phyloP scores from a whole-genome alignment of 2,113 vertebrate genomes.

The Ammodytes dubius region DNA sequence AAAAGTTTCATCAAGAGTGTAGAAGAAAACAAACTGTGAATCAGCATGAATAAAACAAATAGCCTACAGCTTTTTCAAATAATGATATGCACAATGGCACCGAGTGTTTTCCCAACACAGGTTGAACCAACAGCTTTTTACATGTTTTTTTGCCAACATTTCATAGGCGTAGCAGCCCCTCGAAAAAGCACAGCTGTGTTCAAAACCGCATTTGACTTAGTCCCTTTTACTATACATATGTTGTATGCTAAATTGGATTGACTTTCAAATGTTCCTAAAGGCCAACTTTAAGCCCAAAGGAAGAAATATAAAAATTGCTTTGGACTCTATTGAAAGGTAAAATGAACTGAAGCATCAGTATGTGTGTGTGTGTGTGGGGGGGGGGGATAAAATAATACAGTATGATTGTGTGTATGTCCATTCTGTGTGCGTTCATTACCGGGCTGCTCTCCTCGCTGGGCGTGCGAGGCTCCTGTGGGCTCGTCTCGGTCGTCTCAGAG shows the following conservation, averaged over 20 bases:
- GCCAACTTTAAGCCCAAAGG: not conserved
- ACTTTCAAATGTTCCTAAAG: not conserved
- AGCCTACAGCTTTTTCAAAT: not conserved
- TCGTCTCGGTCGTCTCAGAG: slow-evolving; percentile 77
- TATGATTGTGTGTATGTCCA: not conserved
- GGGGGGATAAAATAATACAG: no score
- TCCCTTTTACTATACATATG: not conserved
- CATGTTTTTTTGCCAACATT: not conserved
- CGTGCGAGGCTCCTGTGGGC: slow-evolving; percentile 72
- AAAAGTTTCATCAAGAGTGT: not conserved
- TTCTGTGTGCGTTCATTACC: slow-evolving; percentile 63
- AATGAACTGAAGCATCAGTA: slow-evolving; percentile 2
- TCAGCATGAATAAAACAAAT: not conserved
- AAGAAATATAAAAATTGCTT: not conserved
- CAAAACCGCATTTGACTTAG: not conserved
- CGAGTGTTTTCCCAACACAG: not conserved
- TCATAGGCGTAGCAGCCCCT: not conserved
- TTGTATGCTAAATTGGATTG: not conserved
- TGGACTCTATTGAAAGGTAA: not conserved
- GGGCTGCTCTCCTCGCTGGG: slow-evolving; percentile 81
- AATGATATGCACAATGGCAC: not conserved
- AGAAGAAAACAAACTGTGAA: not conserved
- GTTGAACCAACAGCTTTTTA: not conserved
- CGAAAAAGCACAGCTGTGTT: not conserved
- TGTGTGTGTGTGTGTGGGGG: not conserved